Evolutionary conservation across 2,888 invertebrate genomes (phyloP), one percentile per base, ranked within the genome.

Genomic region (Drosophila algonquin): DNA sequence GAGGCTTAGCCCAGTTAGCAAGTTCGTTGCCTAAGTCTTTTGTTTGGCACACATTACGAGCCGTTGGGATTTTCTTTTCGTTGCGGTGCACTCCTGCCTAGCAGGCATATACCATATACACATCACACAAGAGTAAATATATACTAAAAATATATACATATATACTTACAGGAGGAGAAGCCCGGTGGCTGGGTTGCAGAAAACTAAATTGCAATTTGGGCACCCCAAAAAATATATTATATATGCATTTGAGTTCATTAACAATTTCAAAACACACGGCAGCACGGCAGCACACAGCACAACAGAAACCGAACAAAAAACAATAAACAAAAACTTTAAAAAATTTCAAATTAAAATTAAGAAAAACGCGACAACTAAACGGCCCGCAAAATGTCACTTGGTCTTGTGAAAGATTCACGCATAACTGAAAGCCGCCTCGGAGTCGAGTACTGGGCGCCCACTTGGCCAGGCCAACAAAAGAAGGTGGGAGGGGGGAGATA

Each of bases 341-440:
- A 16, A 8, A 64, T 65, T 68, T 51, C 54, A 51, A 62, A 68
- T 57, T 45, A 61, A 55, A 45, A 55, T 21, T 21, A 21, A 21
- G 1, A 32, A 35, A 62, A 21, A 35, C 46, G 54, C 69, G 57
- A 58, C 53, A 67, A 55, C 63, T 56, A 58, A 64, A 51, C 40
- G 61, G 54, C 61, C 72, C 64, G 68, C 73, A 75, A 70, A 75
- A 75, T 68, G 77, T 82, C 78, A 86, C 79, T 85, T 77, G 73
- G 80, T 84, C 90, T 90, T 90, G 87, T 87, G 90, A 90, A 90
- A 90, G 90, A 90, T 82, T 81, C 80, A 81, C 82, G 89, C 86
- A 77, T 87, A 79, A 90, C 90, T 90, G 89, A 90, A 80, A 74
- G 59, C 59, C 63, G 45, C 47, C 16, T 12, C 32, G 47, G 24